Percentiles rank a stretch among this genome's conserved stretches.
These are phyloP conservation scores for Luehdorfia chinensis DNA, from an alignment of 1,140 invertebrate species.

Conservation along the genomic window DNA sequence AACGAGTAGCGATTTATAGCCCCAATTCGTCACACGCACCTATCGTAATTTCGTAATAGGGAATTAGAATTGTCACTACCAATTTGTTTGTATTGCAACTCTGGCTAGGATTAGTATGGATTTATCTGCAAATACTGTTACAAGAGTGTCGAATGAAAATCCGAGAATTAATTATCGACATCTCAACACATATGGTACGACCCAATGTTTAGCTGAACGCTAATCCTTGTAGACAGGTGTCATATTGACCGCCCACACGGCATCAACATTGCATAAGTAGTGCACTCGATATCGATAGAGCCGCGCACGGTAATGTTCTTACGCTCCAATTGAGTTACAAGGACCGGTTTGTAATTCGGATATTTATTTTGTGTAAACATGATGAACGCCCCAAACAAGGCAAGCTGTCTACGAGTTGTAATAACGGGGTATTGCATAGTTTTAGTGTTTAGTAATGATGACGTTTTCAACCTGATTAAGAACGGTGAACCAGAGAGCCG, in stretches of 20 bases:
- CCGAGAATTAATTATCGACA: slow-evolving; percentile 30
- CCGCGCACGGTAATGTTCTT: slow-evolving; percentile 52
- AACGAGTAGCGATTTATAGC: too few relatives aligned
- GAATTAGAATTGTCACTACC: slow-evolving; percentile 5
- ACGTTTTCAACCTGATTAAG: slow-evolving; percentile 4
- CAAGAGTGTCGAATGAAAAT: slow-evolving; percentile 10
- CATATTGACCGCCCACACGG: slow-evolving; percentile 49
- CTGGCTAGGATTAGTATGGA: slow-evolving; percentile 8
- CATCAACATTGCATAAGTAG: slow-evolving; percentile 55
- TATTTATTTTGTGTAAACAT: slow-evolving; percentile 41
- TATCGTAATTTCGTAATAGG: too few relatives aligned
- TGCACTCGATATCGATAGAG: slow-evolving; percentile 36
- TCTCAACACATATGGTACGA: slow-evolving; percentile 36
- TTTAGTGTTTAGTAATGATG: slow-evolving; percentile 9
- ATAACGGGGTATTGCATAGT: slow-evolving; percentile 14
- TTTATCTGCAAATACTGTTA: not conserved
- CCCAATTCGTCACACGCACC: too few relatives aligned
- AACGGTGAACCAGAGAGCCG: not conserved
- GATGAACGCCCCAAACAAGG: not conserved
- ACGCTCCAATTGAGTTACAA: slow-evolving; percentile 59
- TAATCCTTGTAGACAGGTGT: slow-evolving; percentile 58
- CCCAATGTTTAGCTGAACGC: slow-evolving; percentile 36
- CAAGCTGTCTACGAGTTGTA: slow-evolving; percentile 9
- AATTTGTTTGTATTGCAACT: slow-evolving; percentile 14
- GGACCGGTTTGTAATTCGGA: slow-evolving; percentile 38